Evolutionary conservation across 64 coral and sea anemone species (phyloP), one percentile per base, ranked within the genome.

Genomic region (Astreopora myriophthalma): DNA sequence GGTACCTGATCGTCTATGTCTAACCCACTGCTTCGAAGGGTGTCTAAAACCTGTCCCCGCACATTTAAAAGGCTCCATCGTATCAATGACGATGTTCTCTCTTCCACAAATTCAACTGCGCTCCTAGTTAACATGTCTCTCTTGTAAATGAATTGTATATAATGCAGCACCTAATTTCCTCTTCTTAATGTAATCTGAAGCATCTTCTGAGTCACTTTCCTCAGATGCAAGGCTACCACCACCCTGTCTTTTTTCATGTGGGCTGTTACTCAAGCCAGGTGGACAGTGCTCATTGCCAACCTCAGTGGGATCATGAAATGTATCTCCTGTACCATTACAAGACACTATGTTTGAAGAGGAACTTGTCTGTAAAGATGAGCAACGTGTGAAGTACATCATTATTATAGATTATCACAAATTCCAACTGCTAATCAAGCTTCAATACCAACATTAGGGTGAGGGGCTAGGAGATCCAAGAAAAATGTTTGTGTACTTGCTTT

Each of bases 121-220:
- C 67, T 70, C 67, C 67, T 70, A 32, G 67, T 70, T 70, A 70
- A 70, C 67, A 70, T 70, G 67, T 33, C 67, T 70, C 27, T 70
- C 67, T 70, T 70, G 67, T 70, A 70, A 70, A 70, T 70, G 67
- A 70, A 31, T 70, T 33, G 67, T 14, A 33, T 26, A 66, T 26
- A 66, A 66, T 26, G 62, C 62, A 66, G 62, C n/a, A 7, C 62
- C 62, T 10, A 66, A 24, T 66, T 66, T 66, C 62, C 20, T 66
- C 62, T 24, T 66, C 11, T 66, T 66, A 66, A 22, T 30, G 67
- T 70, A 10, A 70, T 70, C 67, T 70, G 67, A 70, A 33, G 67
- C 25, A 70, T 70, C 13, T 9, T 70, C 67, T 14, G 67, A 70
- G 28, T 70, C 26, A 8, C 8, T 33, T 8, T 70, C 67, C 67